Evolutionary conservation across 2,113 vertebrate genomes (phyloP).

Genomic region (Pluvianellus socialis): DNA sequence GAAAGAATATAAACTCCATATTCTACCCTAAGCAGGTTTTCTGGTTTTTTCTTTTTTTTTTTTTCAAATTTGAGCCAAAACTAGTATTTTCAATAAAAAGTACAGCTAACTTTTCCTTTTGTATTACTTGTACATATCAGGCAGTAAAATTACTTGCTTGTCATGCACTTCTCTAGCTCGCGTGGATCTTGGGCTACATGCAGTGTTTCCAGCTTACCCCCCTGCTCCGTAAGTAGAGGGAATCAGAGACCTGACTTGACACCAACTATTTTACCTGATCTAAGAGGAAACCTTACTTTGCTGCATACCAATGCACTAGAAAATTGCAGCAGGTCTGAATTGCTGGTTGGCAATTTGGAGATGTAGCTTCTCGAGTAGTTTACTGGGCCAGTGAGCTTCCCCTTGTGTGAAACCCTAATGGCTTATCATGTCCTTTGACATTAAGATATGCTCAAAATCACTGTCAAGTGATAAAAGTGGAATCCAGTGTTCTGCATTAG

Average conservation of each 20-base stretch:
- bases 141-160: background rate
- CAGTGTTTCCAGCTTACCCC: background rate
- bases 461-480: background rate
- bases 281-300: background rate
- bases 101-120: background rate
- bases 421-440: background rate
- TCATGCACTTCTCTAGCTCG: background rate
- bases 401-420: background rate
- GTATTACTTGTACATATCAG: background rate
- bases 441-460: background rate
- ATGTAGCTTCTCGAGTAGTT: background rate
- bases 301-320: background rate
- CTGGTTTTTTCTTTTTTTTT: background rate
- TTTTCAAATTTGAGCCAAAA: background rate
- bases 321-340: background rate
- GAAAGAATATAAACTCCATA: background rate
- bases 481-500: background rate
- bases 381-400: background rate
- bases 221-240: background rate
- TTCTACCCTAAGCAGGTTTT: background rate
- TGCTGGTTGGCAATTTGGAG: background rate
- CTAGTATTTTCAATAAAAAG: background rate
- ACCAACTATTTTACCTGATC: background rate
- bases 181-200: background rate
- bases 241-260: background rate